These are phyloP conservation scores for Mythimna impura DNA, from an alignment of 2,888 invertebrate genomes.

Conservation along the genomic window DNA sequence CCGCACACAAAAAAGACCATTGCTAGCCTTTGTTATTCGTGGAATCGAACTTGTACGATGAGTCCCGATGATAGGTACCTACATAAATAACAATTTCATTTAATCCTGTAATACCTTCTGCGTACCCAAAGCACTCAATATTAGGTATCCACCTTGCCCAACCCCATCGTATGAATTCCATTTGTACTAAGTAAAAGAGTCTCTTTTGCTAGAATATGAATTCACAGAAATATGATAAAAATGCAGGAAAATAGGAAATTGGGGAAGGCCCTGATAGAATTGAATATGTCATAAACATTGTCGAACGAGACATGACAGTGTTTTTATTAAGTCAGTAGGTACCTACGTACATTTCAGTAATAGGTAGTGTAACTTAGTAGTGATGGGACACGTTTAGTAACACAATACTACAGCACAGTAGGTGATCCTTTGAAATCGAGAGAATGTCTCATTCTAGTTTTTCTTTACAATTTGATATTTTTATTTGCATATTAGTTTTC, in stretches of 20 bases:
- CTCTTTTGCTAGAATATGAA: slow-evolving; percentile 10
- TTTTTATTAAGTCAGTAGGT: slow-evolving; percentile 23
- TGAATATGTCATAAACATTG: slow-evolving; percentile 37
- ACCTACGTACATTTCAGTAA: slow-evolving; percentile 16
- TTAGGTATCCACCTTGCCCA: slow-evolving; percentile 26
- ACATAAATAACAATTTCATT: slow-evolving; percentile 63
- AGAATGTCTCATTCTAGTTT: too few relatives aligned
- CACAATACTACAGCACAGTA: background rate
- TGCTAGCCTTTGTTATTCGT: slow-evolving; percentile 73
- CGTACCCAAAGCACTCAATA: slow-evolving; percentile 43
- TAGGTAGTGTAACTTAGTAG: slow-evolving; percentile 17
- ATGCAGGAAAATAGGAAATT: slow-evolving; percentile 25
- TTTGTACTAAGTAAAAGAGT: slow-evolving; percentile 34
- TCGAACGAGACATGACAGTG: slow-evolving; percentile 8
- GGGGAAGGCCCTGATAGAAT: slow-evolving; percentile 21
- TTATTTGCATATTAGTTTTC: too few relatives aligned
- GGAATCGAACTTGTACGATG: slow-evolving; percentile 69
- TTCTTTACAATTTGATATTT: too few relatives aligned
- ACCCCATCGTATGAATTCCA: slow-evolving; percentile 35
- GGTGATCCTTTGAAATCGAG: too few relatives aligned
- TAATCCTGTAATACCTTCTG: slow-evolving; percentile 58
- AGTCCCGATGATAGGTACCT: slow-evolving; percentile 57
- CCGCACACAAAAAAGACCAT: slow-evolving; percentile 74
- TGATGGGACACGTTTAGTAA: slow-evolving; percentile 1
- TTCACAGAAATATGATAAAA: slow-evolving; percentile 40